Evolutionary conservation across 2,797 vertebrate genomes (phyloP), one percentile per base, ranked within the genome.

Genomic region (Notolepis coatsorum): DNA sequence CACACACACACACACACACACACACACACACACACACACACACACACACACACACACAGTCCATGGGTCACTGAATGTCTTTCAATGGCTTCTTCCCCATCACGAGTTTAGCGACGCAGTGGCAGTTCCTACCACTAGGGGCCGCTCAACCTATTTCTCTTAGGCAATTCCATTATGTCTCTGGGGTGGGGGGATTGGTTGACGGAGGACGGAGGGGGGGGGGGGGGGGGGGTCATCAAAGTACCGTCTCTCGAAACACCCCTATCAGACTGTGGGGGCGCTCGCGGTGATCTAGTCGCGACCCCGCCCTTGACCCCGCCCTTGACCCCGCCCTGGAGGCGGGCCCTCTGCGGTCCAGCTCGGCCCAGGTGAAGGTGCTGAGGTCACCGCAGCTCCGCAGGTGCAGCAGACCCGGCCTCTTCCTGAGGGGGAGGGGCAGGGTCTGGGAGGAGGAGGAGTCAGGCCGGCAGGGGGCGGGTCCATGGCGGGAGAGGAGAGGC

Each of bases 321-420:
- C 80, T 68, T 0, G 81, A 74, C 0, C 45, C 66, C 0, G 4
- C 37, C 33, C 68, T 62, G 0, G 67, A 82, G 2, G 48, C 17
- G 12, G 24, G 35, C 15, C 48, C 53, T 41, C 55, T 25, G 2
- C 37, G 73, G 25, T 80, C 69, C 0, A 6, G 28, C 33, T 88
- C 84, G 0, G 46, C 57, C 0, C 62, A 75, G 27, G 89, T 89
- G 30, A 93, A 95, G 57, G 91, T 93, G 82, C 92, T 95, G 49
- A 94, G 80, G 65, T 95, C 94, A 0, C 95, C 95, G 7, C 93
- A 95, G 76, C 92, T 95, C 43, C 73, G 73, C 63, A 94, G 89
- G 68, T 95, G 90, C 42, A 96, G 79, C 68, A 95, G 31, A 20
- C 82, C 86, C 0, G 92, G 83, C 2, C 57, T 81, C 13, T 61